Evolutionary conservation across 92 coral and sea anemone genomes (phyloP).

Genomic region (Porites rus): DNA sequence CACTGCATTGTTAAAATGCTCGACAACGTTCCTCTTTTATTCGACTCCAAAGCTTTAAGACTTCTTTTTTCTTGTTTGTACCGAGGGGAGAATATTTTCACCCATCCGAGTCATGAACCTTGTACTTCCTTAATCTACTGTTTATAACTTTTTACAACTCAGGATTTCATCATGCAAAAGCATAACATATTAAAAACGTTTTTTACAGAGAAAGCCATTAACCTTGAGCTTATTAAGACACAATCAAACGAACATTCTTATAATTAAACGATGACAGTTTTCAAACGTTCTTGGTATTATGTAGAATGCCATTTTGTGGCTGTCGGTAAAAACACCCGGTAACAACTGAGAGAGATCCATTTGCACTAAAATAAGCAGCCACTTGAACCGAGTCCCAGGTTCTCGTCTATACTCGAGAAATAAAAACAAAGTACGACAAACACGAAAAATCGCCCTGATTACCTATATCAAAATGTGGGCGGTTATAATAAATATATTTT

Average conservation of each 20-base stretch:
- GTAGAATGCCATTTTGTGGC: constrained; percentile 43
- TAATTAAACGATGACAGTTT: constrained; percentile 55
- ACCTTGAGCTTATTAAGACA: constrained; percentile 46
- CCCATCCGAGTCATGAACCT: constrained; percentile 8
- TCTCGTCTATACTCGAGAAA: constrained; percentile 13
- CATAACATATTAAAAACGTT: constrained; percentile 31
- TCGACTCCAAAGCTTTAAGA: neutral
- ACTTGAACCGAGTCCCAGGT: constrained; percentile 34
- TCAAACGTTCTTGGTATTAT: constrained; percentile 18
- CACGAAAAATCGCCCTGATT: neutral
- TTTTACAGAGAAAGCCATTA: constrained; percentile 47
- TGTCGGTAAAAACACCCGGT: constrained; percentile 23
- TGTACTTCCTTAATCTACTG: neutral
- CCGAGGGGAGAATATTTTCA: neutral
- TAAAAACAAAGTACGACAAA: constrained; percentile 10
- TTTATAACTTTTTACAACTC: too few relatives aligned
- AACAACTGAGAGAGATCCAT: constrained; percentile 3
- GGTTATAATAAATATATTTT: neutral
- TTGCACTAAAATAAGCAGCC: constrained; percentile 25
- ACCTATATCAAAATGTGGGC: neutral
- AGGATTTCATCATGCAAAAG: constrained; percentile 18
- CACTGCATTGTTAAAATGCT: neutral
- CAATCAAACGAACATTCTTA: constrained; percentile 56
- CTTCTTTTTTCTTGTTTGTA: neutral
- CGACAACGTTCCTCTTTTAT: neutral